Base-by-base conservation (phyloP, 1,140 invertebrate genomes). In the Rhynchophorus ferrugineus region DNA sequence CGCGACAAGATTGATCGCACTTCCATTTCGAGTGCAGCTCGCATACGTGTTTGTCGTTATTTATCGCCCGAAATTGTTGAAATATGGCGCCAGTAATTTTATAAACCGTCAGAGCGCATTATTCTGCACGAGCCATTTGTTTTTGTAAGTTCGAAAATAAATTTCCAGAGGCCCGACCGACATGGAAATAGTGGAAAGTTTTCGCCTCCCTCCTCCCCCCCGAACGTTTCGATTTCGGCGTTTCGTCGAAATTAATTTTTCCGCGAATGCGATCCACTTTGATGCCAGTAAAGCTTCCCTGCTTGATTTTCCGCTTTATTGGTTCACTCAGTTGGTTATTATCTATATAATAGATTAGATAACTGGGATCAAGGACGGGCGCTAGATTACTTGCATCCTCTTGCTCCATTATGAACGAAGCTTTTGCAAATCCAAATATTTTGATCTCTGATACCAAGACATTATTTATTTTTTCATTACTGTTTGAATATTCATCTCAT, bases 41-140 rank as follows among this genome's bases (percentile, higher is more conserved):
- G 39, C 53, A 49, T 55, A 55, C 53, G 53, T 55, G 53, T 55
- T 55, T 55, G 53, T 55, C 53, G 53, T 55, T 55, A 55, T 55
- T 55, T 55, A 55, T 55, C 46, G 53, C 44, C 45, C 53, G 46
- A 49, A 55, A 55, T 49, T 49, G 53, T 39, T 55, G 47, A 55
- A 55, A 55, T 55, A 55, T 55, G 53, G 53, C 53, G 53, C 53
- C 53, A 55, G 53, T 55, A 55, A 55, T 55, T 55, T 55, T 55
- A 55, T 55, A 55, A 55, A 55, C 53, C 53, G 53, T 49, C 53
- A 55, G 45, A 42, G 45, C 53, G 53, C 45, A 49, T 49, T 55
- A 55, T 55, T 55, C 46, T 48, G 53, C 53, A 55, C 53, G 53
- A 49, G 53, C 53, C 45, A 55, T 55, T 55, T 55, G 53, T 55